Base-by-base conservation (phyloP, 2,797 vertebrate genomes). In the Pipistrellus kuhlii region DNA sequence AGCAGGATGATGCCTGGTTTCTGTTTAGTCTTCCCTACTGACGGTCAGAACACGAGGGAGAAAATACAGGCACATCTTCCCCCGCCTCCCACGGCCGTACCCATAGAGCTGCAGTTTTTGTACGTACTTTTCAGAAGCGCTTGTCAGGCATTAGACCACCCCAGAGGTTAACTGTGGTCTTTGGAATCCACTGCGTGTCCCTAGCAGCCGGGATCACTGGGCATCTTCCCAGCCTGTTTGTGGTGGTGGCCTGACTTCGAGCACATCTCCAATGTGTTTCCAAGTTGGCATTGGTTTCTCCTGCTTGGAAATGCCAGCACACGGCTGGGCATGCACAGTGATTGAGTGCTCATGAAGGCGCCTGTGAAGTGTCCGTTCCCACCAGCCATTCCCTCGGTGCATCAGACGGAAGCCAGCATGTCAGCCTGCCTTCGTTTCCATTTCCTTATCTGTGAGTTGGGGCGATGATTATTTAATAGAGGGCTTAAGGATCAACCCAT, bases 1-100 rank as follows among this genome's bases (percentile, higher is more conserved):
- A 77, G 57, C 25, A 69, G 41, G 77, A 35, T 35, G 68, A 10
- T 88, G 86, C 94, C 83, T 88, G 88, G 88, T 91, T 95, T 95
- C 80, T 73, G n/a, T 84, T 85, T 92, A 1, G 23, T 81, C 89
- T 93, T 91, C 76, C 48, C 88, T 10, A 1, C 41, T 89, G 93
- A 38, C 72, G 20, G 57, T 66, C 48, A 78, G 84, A 62, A 82
- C 21, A 1, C 15, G 5, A 32, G 57, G 17, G 69, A 69, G 51
- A 89, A 57, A 59, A 13, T 30, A 25, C 0, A 53, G 44, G 46
- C 0, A 1, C 41, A 0, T 14, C 41, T 13, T 17, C 8, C 30
- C 86, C 57, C 14, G 5, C 64, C 55, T 72, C 66, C 46, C 57
- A 11, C 75, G 20, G 66, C 13, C 0, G 0, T 30, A 11, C 35